Evolutionary conservation across 2,113 vertebrate genomes (phyloP).

Genomic region (Chaetops frenatus): DNA sequence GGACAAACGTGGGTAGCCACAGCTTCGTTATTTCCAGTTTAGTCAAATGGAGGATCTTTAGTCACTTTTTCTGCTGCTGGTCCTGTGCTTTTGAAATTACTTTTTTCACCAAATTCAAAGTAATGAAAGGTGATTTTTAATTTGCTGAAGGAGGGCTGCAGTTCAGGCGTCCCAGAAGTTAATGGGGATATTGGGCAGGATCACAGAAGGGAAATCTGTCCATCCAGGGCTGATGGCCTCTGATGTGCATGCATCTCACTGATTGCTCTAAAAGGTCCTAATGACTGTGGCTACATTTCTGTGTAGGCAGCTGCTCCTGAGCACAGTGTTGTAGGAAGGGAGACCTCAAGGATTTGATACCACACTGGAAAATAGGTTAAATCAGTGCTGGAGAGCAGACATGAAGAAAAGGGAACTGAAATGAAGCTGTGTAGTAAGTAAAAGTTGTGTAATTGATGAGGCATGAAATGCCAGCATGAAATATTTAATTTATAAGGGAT

Average conservation of each 20-base stretch:
- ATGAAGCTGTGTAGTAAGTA: too few species aligned
- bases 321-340: background rate
- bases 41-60: background rate
- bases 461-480: background rate
- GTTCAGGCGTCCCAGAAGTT: background rate
- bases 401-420: background rate
- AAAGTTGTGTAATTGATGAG: background rate
- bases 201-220: background rate
- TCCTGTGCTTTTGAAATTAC: background rate
- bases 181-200: background rate
- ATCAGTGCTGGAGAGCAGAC: background rate
- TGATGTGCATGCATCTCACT: background rate
- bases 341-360: background rate
- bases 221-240: background rate
- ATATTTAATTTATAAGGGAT: background rate
- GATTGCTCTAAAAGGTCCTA: background rate
- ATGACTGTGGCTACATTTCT: background rate
- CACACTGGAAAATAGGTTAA: background rate
- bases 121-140: background rate
- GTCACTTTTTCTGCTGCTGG: background rate
- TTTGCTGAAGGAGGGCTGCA: background rate
- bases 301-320: background rate
- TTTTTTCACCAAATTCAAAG: background rate
- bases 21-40: background rate
- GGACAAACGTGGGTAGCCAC: background rate